phyloP scores from a whole-genome alignment of 2,797 vertebrate genomes.

The Botia almorhae region DNA sequence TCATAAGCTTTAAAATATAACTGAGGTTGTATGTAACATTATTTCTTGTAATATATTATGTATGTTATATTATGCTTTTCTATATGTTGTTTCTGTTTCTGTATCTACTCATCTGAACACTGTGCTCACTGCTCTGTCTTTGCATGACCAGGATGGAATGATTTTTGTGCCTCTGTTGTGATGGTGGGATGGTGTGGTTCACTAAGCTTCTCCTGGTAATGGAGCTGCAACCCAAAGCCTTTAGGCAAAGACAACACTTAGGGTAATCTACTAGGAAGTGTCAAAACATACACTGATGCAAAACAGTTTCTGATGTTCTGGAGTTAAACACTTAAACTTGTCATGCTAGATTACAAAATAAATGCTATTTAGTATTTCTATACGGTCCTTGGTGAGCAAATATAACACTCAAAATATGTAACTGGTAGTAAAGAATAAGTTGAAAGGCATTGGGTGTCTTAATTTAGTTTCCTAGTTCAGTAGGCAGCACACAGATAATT shows the following conservation, averaged over 20 bases:
- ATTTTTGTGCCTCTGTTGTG: constrained; percentile 12
- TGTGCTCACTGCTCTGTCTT: not conserved
- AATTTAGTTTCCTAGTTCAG: too few species aligned
- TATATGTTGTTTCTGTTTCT: not conserved
- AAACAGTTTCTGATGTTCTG: not conserved
- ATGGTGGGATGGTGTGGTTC: constrained; percentile 16
- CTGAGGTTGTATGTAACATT: too few species aligned
- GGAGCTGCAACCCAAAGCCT: constrained; percentile 41
- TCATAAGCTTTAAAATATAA: too few species aligned
- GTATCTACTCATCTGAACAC: too few species aligned
- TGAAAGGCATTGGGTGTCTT: too few species aligned
- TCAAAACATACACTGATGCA: not conserved
- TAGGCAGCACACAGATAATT: too few species aligned
- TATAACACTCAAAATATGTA: too few species aligned
- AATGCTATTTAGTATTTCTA: too few species aligned
- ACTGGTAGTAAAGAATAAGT: too few species aligned
- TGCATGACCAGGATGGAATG: constrained; percentile 8
- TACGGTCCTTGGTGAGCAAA: too few species aligned
- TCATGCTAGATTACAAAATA: not conserved
- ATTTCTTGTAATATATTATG: not conserved
- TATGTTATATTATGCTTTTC: not conserved
- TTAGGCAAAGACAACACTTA: constrained; percentile 35
- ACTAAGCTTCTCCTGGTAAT: constrained; percentile 36
- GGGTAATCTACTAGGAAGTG: not conserved
- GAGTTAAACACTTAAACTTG: not conserved